Evolutionary conservation across 1,140 invertebrate species (phyloP).

Genomic region (Limonius californicus): DNA sequence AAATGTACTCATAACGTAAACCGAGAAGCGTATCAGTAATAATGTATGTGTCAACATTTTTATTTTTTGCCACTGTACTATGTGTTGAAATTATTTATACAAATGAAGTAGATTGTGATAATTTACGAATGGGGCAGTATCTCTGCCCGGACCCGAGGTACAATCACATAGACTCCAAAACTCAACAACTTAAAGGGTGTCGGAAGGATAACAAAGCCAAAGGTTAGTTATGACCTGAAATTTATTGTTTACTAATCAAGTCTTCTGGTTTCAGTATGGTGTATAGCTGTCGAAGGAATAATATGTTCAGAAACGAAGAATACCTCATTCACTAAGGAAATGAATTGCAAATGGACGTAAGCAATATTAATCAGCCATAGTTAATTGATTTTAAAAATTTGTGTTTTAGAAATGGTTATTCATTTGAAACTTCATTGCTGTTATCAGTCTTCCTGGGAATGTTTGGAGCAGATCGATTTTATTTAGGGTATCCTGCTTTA

Average conservation of each 20-base stretch:
- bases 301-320: conserved; percentile 76
- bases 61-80: too few relatives aligned
- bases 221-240: conserved; percentile 50
- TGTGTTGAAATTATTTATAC: too few relatives aligned
- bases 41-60: too few relatives aligned
- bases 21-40: too few relatives aligned
- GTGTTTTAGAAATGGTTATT: conserved; percentile 83
- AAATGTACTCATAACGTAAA: too few relatives aligned
- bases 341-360: conserved; percentile 92
- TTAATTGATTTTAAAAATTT: conserved; percentile 19
- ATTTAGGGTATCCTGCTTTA: conserved; percentile 93
- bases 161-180: conserved; percentile 73
- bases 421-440: conserved; percentile 85
- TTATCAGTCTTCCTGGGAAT: conserved; percentile 94
- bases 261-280: conserved; percentile 73
- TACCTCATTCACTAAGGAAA: conserved; percentile 74
- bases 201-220: conserved; percentile 72
- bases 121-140: conserved; percentile 76
- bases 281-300: conserved; percentile 77
- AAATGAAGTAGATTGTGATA: conserved; percentile 57
- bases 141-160: conserved; percentile 77
- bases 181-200: conserved; percentile 84
- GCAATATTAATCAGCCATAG: conserved; percentile 44
- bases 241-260: background rate
- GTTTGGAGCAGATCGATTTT: conserved; percentile 97